These are phyloP conservation scores for Channallabes apus DNA, from an alignment of 2,797 vertebrate genomes.

Conservation along the genomic window DNA sequence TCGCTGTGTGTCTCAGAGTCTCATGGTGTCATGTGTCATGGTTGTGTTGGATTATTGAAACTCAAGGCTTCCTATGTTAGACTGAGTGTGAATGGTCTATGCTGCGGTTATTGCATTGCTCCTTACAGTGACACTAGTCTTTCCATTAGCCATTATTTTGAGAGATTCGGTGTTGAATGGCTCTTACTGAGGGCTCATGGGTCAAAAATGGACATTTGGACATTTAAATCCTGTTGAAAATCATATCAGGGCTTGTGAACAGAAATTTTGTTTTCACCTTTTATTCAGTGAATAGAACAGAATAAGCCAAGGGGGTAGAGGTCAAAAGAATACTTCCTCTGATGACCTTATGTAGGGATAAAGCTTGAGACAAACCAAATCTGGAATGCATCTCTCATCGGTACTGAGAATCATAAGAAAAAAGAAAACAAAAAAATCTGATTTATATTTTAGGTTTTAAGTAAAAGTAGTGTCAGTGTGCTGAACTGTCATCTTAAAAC, in stretches of 20 bases:
- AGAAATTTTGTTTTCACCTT: not conserved
- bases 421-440: not conserved
- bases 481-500: not conserved
- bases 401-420: not conserved
- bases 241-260: not conserved
- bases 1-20: conserved; percentile 35
- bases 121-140: conserved; percentile 13
- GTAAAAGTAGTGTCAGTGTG: not conserved
- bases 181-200: not conserved
- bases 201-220: not conserved
- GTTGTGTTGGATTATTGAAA: conserved; percentile 39
- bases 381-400: not conserved
- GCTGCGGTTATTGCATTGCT: conserved; percentile 32
- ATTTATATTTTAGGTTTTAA: not conserved
- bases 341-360: not conserved
- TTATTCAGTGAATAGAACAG: not conserved
- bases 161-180: not conserved
- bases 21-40: conserved; percentile 16
- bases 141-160: conserved; percentile 15
- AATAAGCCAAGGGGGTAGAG: not conserved
- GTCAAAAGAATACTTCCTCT: not conserved
- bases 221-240: not conserved
- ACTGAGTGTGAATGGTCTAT: conserved; percentile 28
- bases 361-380: not conserved
- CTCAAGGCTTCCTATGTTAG: conserved; percentile 4